Evolutionary conservation across 1,140 invertebrate species (phyloP).

Genomic region (Latrodectus geometricus): DNA sequence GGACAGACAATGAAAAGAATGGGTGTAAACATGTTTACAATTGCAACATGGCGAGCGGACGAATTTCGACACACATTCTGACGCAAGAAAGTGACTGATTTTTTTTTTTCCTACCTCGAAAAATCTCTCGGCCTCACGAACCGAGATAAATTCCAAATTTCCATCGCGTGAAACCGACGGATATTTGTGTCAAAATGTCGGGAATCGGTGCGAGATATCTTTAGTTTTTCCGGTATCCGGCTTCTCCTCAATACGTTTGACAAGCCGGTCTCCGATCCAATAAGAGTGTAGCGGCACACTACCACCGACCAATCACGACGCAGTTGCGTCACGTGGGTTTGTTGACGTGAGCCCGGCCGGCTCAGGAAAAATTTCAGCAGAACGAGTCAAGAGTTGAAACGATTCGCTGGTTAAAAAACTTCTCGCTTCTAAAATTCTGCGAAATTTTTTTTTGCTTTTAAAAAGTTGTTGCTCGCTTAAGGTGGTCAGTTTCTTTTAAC

Average conservation of each 20-base stretch:
- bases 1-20: conserved; percentile 20
- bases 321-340: conserved; percentile 73
- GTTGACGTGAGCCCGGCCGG: conserved; percentile 72
- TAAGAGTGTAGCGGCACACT: conserved; percentile 15
- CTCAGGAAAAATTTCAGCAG: conserved; percentile 29
- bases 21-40: conserved; percentile 59
- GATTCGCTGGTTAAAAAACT: conserved; percentile 3
- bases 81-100: not conserved
- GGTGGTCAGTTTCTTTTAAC: too few relatives aligned
- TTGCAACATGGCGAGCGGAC: conserved; percentile 51
- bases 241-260: conserved; percentile 38
- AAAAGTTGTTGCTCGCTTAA: too few relatives aligned
- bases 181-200: conserved; percentile 51
- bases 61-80: conserved; percentile 20
- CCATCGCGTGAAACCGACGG: conserved; percentile 15
- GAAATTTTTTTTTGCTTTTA: too few relatives aligned
- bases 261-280: conserved; percentile 44
- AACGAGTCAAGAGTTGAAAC: conserved; percentile 48
- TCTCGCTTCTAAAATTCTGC: too few relatives aligned
- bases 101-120: not conserved
- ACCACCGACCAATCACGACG: conserved; percentile 64
- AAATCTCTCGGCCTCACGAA: not conserved
- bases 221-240: conserved; percentile 61
- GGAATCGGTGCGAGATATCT: conserved; percentile 54
- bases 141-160: not conserved